A percentile compares a stretch with the other conserved stretches of the same genome.
These are phyloP conservation scores for Natator depressus DNA, from an alignment of 2,113 vertebrate species.

Conservation along the genomic window DNA sequence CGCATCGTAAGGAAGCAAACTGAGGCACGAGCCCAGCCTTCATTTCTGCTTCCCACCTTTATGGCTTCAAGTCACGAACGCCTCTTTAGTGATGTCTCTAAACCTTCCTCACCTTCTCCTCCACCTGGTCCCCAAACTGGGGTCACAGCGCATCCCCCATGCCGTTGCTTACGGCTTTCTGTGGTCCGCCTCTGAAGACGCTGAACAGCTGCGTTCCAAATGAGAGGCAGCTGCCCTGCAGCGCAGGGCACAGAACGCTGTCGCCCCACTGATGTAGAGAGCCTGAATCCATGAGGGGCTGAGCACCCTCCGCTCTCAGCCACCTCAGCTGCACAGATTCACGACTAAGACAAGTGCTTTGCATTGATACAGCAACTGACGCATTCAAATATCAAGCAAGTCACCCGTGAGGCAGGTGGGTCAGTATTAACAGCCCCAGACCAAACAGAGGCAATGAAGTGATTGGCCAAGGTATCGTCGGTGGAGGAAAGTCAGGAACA, in stretches of 20 bases:
- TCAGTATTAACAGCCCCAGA: neutral
- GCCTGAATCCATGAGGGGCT: neutral
- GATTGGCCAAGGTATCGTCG: neutral
- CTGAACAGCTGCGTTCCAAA: neutral
- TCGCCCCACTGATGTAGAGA: neutral
- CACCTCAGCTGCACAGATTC: neutral
- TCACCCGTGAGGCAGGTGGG: neutral
- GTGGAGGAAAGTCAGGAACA: neutral
- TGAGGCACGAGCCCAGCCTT: neutral
- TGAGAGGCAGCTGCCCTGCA: neutral
- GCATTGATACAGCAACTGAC: neutral
- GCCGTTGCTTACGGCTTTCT: neutral
- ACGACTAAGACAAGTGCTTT: neutral
- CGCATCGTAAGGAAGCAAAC: neutral
- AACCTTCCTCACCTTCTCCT: neutral
- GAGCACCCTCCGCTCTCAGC: neutral
- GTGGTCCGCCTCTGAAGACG: neutral
- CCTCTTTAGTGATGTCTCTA: neutral
- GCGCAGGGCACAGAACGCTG: neutral
- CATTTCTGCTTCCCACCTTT: neutral
- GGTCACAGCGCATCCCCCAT: neutral
- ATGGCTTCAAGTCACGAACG: neutral
- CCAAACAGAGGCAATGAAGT: neutral
- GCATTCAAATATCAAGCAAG: neutral
- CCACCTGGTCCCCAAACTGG: neutral